Evolutionary conservation across 2,888 invertebrate species (phyloP), one percentile per base, ranked within the genome.

Genomic region (Thera obeliscata): DNA sequence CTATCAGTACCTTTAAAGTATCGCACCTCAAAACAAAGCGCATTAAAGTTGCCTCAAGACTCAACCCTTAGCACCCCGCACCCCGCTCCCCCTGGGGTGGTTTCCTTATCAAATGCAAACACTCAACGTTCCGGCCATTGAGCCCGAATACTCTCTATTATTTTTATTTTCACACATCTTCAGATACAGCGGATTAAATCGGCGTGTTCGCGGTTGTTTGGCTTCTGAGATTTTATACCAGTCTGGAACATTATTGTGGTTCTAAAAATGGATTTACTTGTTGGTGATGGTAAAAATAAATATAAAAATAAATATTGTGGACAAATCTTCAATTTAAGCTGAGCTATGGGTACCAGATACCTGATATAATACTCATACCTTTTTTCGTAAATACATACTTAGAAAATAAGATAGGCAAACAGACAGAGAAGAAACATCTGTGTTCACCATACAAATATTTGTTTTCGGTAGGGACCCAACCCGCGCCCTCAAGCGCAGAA

Each of bases 101-200:
- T 81, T 80, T 74, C 78, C 92, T 93, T 93, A 93, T 93, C 93
- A 89, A 89, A 88, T 87, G 88, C 88, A 87, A 90, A 92, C 93
- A 93, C 93, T 91, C 91, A 76, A 77, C 86, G 87, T 90, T 90
- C 88, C 91, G 87, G 87, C 87, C 91, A 89, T 90, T 92, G 91
- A 81, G 87, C 88, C 80, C 81, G 82, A 85, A 86, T 83, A 76
- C 81, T 70, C 79, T 74, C 85, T 86, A 87, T 90, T 89, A 89
- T 90, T 91, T 90, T 89, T 88, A 89, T 90, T 90, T 85, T 81
- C 81, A 84, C 86, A 81, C 86, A 81, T 83, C 84, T 82, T 81
- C 78, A 78, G 78, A 74, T 74, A 76, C 69, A 56, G 78, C 75
- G 81, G 82, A 84, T 84, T 84, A 84, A 84, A 84, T 83, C 78